A percentile compares a stretch with the other conserved stretches of the same genome.
These are phyloP conservation scores for Lacerta agilis DNA, from an alignment of 2,797 vertebrate genomes.

Conservation along the genomic window DNA sequence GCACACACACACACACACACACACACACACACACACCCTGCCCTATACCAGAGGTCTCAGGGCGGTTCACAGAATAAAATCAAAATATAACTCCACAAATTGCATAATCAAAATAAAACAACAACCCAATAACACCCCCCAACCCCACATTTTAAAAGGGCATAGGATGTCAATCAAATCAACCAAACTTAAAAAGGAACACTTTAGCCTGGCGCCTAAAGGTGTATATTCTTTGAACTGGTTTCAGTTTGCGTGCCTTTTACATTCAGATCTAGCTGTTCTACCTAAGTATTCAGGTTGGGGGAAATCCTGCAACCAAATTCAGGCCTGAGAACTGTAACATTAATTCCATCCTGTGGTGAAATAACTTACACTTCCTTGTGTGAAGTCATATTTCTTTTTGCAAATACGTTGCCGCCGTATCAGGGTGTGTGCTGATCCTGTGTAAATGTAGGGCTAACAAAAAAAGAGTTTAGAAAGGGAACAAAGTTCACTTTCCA, in stretches of 20 bases:
- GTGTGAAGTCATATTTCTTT: neutral
- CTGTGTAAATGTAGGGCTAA: neutral
- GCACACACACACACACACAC: too few species aligned
- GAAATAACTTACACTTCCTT: neutral
- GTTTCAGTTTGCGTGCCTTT: neutral
- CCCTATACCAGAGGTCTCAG: too few species aligned
- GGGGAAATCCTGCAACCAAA: neutral
- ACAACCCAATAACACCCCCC: too few species aligned
- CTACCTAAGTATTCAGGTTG: neutral
- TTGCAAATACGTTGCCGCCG: neutral
- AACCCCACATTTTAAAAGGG: too few species aligned
- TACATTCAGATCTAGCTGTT: neutral
- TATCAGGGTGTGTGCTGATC: neutral
- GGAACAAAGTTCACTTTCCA: constrained; percentile 13
- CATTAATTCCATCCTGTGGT: neutral
- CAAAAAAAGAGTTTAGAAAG: neutral
- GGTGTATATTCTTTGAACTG: too few species aligned
- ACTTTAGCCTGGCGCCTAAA: too few species aligned
- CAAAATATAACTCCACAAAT: too few species aligned
- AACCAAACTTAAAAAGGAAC: too few species aligned
- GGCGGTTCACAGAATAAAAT: too few species aligned
- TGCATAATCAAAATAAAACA: too few species aligned
- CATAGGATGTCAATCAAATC: too few species aligned
- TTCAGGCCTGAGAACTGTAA: neutral
- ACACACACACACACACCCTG: too few species aligned